Evolutionary conservation across 2,113 vertebrate species (phyloP).

Genomic region (Phalacrocorax brasilianus): DNA sequence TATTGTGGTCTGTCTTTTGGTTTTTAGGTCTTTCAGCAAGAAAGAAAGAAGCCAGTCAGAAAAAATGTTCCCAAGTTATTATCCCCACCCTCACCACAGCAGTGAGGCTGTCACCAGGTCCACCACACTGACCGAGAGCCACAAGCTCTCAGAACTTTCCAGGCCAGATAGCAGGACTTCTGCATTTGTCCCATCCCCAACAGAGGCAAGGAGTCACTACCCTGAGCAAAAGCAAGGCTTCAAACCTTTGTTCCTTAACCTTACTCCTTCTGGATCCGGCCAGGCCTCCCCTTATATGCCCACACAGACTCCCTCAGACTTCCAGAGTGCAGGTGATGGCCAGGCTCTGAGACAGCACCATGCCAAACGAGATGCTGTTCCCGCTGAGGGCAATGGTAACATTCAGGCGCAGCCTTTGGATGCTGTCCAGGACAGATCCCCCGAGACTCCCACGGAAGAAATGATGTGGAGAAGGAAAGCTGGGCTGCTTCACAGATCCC

Average conservation of each 20-base stretch:
- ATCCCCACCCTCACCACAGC: neutral
- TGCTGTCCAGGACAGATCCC: neutral
- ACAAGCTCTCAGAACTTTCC: slow-evolving; percentile 26
- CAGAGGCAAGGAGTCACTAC: slow-evolving; percentile 24
- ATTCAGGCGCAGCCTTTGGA: neutral
- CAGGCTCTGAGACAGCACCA: slow-evolving; percentile 5
- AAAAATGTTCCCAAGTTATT: slow-evolving; percentile 24
- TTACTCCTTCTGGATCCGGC: neutral
- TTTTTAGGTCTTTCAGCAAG: slow-evolving; percentile 51
- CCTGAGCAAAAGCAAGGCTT: slow-evolving; percentile 43
- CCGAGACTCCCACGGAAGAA: slow-evolving; percentile 57
- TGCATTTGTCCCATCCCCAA: neutral
- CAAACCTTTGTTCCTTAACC: slow-evolving; percentile 9
- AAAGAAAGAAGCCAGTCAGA: slow-evolving; percentile 59
- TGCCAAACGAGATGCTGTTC: neutral
- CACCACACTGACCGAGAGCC: neutral
- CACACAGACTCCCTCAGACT: neutral
- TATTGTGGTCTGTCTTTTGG: neutral
- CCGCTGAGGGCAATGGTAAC: neutral
- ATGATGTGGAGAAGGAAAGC: slow-evolving; percentile 27
- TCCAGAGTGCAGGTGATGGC: neutral
- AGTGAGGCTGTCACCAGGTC: neutral
- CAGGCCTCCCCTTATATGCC: neutral
- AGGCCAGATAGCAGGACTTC: slow-evolving; percentile 46
- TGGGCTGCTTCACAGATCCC: slow-evolving; percentile 13